These are phyloP conservation scores for Geothlypis trichas DNA, from an alignment of 2,113 vertebrate species.

Conservation along the genomic window DNA sequence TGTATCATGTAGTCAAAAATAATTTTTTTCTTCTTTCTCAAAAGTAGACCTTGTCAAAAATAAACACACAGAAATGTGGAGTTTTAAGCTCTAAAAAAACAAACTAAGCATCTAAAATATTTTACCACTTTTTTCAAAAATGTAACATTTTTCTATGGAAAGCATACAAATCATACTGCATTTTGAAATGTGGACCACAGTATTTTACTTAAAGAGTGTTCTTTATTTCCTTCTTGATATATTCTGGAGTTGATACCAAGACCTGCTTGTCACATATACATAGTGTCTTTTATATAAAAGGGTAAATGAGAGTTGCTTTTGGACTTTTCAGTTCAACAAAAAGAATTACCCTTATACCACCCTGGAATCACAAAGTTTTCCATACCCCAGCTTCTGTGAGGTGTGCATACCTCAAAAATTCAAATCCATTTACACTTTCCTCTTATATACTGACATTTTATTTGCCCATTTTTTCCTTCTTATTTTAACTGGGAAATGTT, in stretches of 20 bases:
- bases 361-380: neutral
- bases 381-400: neutral
- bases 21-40: neutral
- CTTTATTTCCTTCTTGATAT: neutral
- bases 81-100: neutral
- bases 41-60: neutral
- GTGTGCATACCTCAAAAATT: neutral
- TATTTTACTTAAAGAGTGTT: neutral
- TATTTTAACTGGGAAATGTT: neutral
- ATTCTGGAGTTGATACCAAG: neutral
- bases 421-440: neutral
- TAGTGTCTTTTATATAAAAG: neutral
- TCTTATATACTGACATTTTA: neutral
- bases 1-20: neutral
- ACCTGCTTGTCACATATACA: neutral
- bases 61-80: neutral
- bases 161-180: neutral
- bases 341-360: neutral
- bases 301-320: neutral
- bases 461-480: neutral
- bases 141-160: neutral
- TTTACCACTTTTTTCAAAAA: neutral
- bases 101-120: neutral
- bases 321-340: accelerated
- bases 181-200: neutral